Base-by-base conservation (phyloP, 2,888 invertebrate genomes). In the Petrolisthes cinctipes region DNA sequence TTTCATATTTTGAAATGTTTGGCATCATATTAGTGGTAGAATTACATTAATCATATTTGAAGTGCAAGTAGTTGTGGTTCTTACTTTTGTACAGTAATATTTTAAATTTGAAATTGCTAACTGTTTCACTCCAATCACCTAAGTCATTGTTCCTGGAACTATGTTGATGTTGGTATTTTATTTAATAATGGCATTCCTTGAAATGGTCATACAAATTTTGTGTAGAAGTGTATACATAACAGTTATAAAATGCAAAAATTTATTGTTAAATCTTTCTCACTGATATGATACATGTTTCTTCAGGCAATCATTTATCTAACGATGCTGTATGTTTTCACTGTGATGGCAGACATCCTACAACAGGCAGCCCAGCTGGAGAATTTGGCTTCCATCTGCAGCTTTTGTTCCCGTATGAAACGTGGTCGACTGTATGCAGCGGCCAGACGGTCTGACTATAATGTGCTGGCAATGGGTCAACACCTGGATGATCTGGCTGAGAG, bases 381-480 rank as follows among this genome's bases (percentile, higher is more conserved):
- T 91, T 57, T 90, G 51, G 93, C 93, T 76, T 94, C 94, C 57
- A 94, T 94, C 90, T 95, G 95, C 92, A 96, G 96, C 92, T 97
- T 96, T 94, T 95, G 96, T 92, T 94, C 95, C 81, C 94, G 95
- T 89, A 94, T 95, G 92, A 95, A 95, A 91, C 94, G 97, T 17
- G 95, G 96, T 5, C 95, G 96, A 89, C 94, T 97, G 68, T 96
- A 97, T 92, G 94, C 95, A 0, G 94, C 96, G 56, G 97, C 97
- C 0, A 94, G 95, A 90, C 94, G 95, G 86, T 95, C 96, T 91
- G 95, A 95, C 0, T 98, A 96, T 93, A 96, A 97, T 92, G 97
- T 97, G 3, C 94, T 97, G n/a, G 97, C 97, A 0, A 93, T 97
- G 61, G 97, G 97, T 1, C 97, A 97, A 92, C 96, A 96, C 92